phyloP scores from a whole-genome alignment of 2,888 invertebrate genomes.

The Linyphia triangularis region DNA sequence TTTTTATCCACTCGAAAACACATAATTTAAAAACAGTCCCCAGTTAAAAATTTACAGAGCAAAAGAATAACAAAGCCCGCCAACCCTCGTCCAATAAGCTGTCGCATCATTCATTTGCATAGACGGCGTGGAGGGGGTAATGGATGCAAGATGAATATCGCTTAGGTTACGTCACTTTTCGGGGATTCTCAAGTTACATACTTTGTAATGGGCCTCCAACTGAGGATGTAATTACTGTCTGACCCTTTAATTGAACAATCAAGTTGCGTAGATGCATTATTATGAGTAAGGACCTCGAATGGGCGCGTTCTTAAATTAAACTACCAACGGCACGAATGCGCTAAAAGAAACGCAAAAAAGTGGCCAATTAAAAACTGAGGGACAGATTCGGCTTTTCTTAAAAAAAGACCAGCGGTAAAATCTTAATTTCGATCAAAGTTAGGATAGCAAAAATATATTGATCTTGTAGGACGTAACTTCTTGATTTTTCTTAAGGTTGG shows the following conservation, averaged over 20 bases:
- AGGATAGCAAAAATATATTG: too few species aligned
- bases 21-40: constrained; percentile 30
- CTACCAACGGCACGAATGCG: too few species aligned
- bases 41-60: constrained; percentile 2
- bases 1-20: too few species aligned
- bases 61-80: background rate
- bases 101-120: constrained; percentile 36
- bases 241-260: constrained; percentile 11
- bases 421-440: too few species aligned
- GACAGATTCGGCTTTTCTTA: too few species aligned
- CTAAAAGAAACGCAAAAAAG: too few species aligned
- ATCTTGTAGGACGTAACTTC: too few species aligned
- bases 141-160: constrained; percentile 35
- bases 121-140: background rate
- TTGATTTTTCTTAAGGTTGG: too few species aligned
- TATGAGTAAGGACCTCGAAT: background rate
- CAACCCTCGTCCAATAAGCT: background rate
- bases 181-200: background rate
- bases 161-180: constrained; percentile 22
- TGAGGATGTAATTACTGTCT: constrained; percentile 8
- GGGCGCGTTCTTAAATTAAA: background rate
- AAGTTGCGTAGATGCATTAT: background rate
- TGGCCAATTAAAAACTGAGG: too few species aligned
- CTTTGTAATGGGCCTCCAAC: constrained; percentile 35
- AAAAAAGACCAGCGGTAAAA: too few species aligned